These are phyloP conservation scores for Lophotriccus pileatus DNA, from an alignment of 2,797 vertebrate species.

Conservation along the genomic window DNA sequence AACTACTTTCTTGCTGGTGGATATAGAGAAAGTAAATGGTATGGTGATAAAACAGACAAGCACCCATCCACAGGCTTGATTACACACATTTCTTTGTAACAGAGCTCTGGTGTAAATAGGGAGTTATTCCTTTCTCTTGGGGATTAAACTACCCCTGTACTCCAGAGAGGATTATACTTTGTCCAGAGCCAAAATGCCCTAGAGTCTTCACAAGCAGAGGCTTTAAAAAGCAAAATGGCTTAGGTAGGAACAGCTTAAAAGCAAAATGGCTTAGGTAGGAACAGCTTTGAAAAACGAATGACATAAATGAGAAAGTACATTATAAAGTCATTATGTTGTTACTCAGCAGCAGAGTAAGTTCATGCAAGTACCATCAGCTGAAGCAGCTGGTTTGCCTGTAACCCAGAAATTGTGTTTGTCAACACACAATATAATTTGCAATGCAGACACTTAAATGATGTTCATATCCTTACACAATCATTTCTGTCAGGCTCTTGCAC, in stretches of 20 bases:
- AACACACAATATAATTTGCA: background rate
- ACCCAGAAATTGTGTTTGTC: background rate
- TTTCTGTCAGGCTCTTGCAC: background rate
- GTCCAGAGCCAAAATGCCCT: background rate
- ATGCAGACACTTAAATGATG: background rate
- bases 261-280: background rate
- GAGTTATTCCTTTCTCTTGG: background rate
- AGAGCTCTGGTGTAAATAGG: background rate
- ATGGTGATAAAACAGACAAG: background rate
- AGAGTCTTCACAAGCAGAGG: background rate
- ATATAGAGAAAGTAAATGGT: background rate
- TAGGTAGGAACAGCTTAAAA: background rate
- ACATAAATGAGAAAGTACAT: background rate
- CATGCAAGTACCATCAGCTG: background rate
- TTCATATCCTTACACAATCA: background rate
- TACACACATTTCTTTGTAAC: background rate
- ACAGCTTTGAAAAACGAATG: background rate
- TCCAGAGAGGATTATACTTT: background rate
- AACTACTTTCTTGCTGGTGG: background rate
- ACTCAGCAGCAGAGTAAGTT: background rate
- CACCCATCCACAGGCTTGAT: accelerated
- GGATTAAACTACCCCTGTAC: background rate
- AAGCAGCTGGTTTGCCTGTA: background rate
- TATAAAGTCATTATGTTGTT: background rate
- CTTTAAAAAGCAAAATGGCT: background rate